Base-by-base conservation (phyloP, 2,797 vertebrate species). In the Sebastes diploproa region DNA sequence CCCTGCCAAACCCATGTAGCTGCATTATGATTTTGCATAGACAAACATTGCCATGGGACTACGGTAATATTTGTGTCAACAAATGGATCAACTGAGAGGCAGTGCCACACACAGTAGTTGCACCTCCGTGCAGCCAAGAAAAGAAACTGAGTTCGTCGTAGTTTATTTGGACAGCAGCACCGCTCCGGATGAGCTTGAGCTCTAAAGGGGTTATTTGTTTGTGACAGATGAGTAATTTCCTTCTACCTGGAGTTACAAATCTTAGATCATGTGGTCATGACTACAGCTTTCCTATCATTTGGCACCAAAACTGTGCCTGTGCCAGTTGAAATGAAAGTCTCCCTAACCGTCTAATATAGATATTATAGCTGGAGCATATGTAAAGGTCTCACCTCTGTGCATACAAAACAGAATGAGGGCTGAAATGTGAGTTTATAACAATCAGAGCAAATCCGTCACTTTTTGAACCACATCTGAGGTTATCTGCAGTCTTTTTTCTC, bases 51-150 rank as follows among this genome's bases (percentile, higher is more conserved):
- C 46, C 46, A 52, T 22, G 38, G 60, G 66, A 73, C 8, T 32
- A 46, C 16, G 6, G 42, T 18, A 27, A 67, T 55, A 22, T 78
- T 46, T 71, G 63, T 56, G 52, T 67, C 54, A 80, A 63, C 85
- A 72, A 63, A 70, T 75, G 30, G 61, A 69, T 80, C 32, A 72
- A 25, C 55, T 30, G 50, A 72, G 73, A 85, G 12, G 16, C 27
- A 27, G 66, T 8, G 20, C 50, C 63, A 74, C 75, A 76, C 25
- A 27, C 16, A 42, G 66, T 72, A 65, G 80, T 59, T 78, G 4
- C 66, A 77, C 82, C 59, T 85, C n/a, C 3, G 22, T 54, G 52
- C 61, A 72, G 81, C 27, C 52, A 42, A 64, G 77, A 82, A 68
- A 60, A 73, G 30, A 82, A 72, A 72, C n/a, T 55, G 52, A 75